Evolutionary conservation across 2,797 vertebrate genomes (phyloP).

Genomic region (Betta splendens): DNA sequence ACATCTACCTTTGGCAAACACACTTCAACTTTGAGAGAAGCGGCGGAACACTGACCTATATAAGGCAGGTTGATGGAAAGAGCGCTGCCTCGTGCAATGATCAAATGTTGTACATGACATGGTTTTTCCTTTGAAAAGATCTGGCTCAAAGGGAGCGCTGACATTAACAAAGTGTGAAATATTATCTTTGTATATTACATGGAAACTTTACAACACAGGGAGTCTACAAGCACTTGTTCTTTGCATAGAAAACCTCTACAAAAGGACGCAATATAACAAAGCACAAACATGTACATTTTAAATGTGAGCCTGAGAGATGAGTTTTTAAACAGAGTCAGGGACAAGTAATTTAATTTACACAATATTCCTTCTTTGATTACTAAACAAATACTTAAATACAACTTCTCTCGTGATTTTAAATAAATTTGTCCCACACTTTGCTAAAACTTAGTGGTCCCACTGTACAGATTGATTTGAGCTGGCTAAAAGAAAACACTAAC

Average conservation of each 20-base stretch:
- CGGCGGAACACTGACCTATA: slow-evolving; percentile 4
- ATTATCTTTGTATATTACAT: slow-evolving; percentile 32
- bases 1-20: slow-evolving; percentile 76
- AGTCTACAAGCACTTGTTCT: slow-evolving; percentile 63
- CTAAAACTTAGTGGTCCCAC: slow-evolving; percentile 45
- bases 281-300: slow-evolving; percentile 66
- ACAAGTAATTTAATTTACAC: slow-evolving; percentile 44
- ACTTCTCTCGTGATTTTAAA: slow-evolving; percentile 39
- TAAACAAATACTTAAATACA: slow-evolving; percentile 59
- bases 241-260: slow-evolving; percentile 85
- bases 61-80: slow-evolving; percentile 54
- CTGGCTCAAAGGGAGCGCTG: slow-evolving; percentile 69
- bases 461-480: slow-evolving; percentile 48
- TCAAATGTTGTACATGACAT: slow-evolving; percentile 18
- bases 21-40: slow-evolving; percentile 39
- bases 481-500: slow-evolving; percentile 5
- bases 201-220: slow-evolving; percentile 56
- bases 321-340: slow-evolving; percentile 44
- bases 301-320: slow-evolving; percentile 77
- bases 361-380: slow-evolving; percentile 34
- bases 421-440: slow-evolving; percentile 54
- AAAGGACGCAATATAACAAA: slow-evolving; percentile 72
- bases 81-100: slow-evolving; percentile 37
- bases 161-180: slow-evolving; percentile 50
- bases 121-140: slow-evolving; percentile 56